A percentile compares a stretch with the other conserved stretches of the same genome.
Conservation (phyloP, 2,113 vertebrate genomes). For the Neomonachus schauinslandi region DNA sequence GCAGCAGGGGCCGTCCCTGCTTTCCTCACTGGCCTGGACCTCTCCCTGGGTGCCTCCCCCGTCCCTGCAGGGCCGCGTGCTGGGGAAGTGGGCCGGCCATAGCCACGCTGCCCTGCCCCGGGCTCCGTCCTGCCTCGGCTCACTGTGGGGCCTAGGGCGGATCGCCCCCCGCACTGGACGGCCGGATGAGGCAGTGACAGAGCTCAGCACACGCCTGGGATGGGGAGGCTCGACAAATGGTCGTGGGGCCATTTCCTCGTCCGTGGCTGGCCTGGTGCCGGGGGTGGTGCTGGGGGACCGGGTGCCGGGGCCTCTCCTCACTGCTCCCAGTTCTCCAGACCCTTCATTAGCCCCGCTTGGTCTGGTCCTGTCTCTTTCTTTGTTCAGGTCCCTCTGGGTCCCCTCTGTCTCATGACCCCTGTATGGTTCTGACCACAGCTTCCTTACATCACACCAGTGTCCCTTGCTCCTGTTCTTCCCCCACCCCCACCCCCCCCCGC, state of each 20-base stretch:
- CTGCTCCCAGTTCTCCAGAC: neutral
- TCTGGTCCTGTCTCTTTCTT: neutral
- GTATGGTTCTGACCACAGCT: neutral
- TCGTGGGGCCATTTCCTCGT: fast-evolving
- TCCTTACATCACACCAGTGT: neutral
- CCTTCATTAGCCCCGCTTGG: neutral
- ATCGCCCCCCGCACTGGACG: no score
- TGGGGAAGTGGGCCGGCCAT: fast-evolving
- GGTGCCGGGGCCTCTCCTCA: neutral
- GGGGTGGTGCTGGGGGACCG: neutral
- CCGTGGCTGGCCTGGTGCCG: neutral
- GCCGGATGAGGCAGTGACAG: no score
- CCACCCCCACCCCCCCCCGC: no score
- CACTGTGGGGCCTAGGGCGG: neutral
- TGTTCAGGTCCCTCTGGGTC: neutral
- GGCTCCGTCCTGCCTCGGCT: neutral
- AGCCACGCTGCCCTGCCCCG: no score
- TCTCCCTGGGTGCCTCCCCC: fast-evolving
- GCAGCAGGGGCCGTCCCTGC: neutral
- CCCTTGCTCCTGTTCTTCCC: neutral
- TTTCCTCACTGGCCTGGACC: neutral
- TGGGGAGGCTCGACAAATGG: fast-evolving
- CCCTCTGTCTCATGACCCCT: neutral
- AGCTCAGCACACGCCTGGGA: neutral
- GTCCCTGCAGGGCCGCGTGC: neutral